phyloP scores from a whole-genome alignment of 92 coral and sea anemone genomes.

The Bergia puertoricense region DNA sequence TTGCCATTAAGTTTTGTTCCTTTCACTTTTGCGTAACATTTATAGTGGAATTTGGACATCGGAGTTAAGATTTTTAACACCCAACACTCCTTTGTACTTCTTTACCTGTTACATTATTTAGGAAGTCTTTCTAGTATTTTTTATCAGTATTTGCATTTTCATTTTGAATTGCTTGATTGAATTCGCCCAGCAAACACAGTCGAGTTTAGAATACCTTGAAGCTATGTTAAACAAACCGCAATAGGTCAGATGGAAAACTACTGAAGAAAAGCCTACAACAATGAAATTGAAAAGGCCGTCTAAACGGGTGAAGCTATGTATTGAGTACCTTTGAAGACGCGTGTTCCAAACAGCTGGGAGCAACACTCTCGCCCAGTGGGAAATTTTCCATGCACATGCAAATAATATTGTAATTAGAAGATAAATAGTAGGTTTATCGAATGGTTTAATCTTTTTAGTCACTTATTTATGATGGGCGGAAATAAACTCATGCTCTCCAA shows the following conservation, averaged over 20 bases:
- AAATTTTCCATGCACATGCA: slow-evolving; percentile 31
- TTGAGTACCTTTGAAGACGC: slow-evolving; percentile 22
- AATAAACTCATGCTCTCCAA: slow-evolving; percentile 20
- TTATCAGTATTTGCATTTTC: slow-evolving; percentile 32
- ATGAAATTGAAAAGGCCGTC: slow-evolving; percentile 15
- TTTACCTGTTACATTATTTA: slow-evolving; percentile 29
- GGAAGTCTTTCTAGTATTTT: not conserved
- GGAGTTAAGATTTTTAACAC: slow-evolving; percentile 7
- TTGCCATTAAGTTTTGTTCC: slow-evolving; percentile 11
- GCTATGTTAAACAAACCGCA: slow-evolving; percentile 1
- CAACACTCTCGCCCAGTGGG: slow-evolving; percentile 28
- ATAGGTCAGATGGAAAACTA: slow-evolving; percentile 5
- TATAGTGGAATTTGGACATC: slow-evolving; percentile 16
- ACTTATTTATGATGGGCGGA: slow-evolving; percentile 28
- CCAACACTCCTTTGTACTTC: not conserved
- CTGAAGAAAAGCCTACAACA: not conserved
- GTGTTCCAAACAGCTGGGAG: slow-evolving; percentile 37
- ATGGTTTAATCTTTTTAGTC: slow-evolving; percentile 42
- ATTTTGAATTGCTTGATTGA: slow-evolving; percentile 26
- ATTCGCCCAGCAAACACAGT: slow-evolving; percentile 33
- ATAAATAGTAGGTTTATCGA: slow-evolving; percentile 42
- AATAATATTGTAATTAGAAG: slow-evolving; percentile 45
- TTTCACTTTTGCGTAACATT: not conserved
- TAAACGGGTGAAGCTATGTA: slow-evolving; percentile 24
- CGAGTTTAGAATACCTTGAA: slow-evolving; percentile 20